Base-by-base conservation (phyloP, 1,140 invertebrate species). In the Dreissena rostriformis region DNA sequence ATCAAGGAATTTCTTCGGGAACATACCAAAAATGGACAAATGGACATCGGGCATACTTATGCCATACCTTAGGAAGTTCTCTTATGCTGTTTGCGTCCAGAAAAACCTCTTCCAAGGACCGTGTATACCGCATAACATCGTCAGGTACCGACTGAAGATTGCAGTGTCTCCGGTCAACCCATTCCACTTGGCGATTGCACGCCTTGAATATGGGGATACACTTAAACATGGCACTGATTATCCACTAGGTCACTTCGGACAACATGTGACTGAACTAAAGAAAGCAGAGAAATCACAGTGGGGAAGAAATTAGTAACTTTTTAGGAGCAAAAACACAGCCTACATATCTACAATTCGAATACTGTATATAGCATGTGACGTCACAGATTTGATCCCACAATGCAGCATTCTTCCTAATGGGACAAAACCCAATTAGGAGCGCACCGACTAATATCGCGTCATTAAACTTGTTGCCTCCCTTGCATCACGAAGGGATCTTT, bases 101-200 rank as follows among this genome's bases (percentile, higher is more conserved):
- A 86, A 99, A 95, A 82, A 99, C 95, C 94, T 99, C 99, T 94
- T 99, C 99, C 91, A 99, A 95, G 93, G 97, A 99, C 90, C 98
- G 96, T 63, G 98, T 96, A 95, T 99, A 99, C 87, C 98, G 96
- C 90, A 99, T 95, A 93, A 99, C 97, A 94, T 99, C 98, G 94
- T 99, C 98, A 86, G 99, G 98, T 91, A 99, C 97, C 93, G 96
- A 97, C 87, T 96, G 96, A 93, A 99, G 95, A 86, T 97, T 99
- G 95, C 98, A 98, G 95, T 99, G 98, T 94, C 98, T 96, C 95
- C 99, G 99, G 96, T 99, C 98, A 95, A 99, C 97, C 95, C 96
- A 98, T 95, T 99, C 98, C 92, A 99, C 97, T 96, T 99, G 98
- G 94, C 98, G 96, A 96, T 99, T 99, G 96, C 98, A 99, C 94